Conservation (phyloP, 64 coral and sea anemone genomes). For the Montipora efflorescens region DNA sequence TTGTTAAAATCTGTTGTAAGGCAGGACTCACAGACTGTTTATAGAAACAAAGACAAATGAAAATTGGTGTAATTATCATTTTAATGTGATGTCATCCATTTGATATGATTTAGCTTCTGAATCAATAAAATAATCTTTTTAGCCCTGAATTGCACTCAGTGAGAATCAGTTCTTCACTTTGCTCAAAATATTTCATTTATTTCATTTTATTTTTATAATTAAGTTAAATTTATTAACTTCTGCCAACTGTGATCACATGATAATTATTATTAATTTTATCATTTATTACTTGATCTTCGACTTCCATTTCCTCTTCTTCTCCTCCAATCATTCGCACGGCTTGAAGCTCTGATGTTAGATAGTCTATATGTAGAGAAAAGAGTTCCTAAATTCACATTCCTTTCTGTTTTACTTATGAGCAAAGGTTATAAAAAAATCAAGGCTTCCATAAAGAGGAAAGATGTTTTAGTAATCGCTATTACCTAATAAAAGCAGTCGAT, state of each 20-base stretch:
- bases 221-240: no score
- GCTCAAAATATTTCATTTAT: background rate
- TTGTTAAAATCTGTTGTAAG: conserved; percentile 69
- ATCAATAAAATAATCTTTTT: no score
- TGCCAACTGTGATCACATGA: no score
- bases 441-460: background rate
- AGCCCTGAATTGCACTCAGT: no score
- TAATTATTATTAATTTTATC: background rate
- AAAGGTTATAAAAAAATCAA: background rate
- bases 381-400: background rate
- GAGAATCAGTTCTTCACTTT: no score
- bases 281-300: conserved; percentile 80
- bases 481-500: conserved; percentile 90
- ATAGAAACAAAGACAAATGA: background rate
- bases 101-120: no score
- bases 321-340: conserved; percentile 88
- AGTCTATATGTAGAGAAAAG: conserved; percentile 54
- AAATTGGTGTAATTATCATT: no score
- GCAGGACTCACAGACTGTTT: conserved; percentile 78
- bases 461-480: conserved; percentile 8
- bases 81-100: no score
- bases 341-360: conserved; percentile 97
- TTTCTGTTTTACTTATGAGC: background rate
- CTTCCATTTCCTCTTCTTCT: conserved; percentile 86
- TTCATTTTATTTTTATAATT: no score